These are phyloP conservation scores for Tetramorium parvispinum DNA, from an alignment of 1,140 invertebrate genomes.

Conservation along the genomic window DNA sequence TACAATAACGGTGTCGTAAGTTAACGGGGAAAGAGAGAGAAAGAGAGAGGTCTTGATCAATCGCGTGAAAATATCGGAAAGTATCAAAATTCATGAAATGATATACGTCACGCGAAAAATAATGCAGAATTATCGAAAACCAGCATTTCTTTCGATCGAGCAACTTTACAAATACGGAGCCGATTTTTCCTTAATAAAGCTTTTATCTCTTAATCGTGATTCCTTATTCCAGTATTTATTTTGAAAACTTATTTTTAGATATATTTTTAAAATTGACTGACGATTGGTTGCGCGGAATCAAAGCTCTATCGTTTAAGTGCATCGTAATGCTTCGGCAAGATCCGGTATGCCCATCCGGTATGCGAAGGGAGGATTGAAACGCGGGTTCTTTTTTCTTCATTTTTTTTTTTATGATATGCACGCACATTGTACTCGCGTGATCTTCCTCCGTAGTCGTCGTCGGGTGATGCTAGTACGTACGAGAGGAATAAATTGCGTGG, in stretches of 20 bases:
- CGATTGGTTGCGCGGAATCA: not conserved
- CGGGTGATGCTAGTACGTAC: slow-evolving; percentile 17
- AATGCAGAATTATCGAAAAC: not conserved
- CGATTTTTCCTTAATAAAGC: not conserved
- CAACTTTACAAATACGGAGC: not conserved
- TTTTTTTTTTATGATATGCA: not conserved
- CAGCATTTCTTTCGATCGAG: not conserved
- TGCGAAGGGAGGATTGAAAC: slow-evolving; percentile 18
- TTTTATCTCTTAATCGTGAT: not conserved
- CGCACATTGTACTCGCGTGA: slow-evolving; percentile 32
- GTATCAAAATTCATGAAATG: not conserved
- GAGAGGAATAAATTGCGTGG: slow-evolving; percentile 67
- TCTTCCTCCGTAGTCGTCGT: slow-evolving; percentile 3
- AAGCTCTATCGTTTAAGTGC: not conserved
- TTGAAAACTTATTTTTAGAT: not conserved
- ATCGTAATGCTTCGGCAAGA: not conserved
- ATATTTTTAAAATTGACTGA: not conserved
- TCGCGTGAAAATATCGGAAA: not conserved
- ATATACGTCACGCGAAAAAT: not conserved
- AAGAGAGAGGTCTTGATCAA: slow-evolving; percentile 5
- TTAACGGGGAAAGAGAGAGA: not conserved
- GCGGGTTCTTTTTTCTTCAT: not conserved
- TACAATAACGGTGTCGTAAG: slow-evolving; percentile 17
- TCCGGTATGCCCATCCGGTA: slow-evolving; percentile 11
- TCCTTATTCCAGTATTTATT: not conserved